These are phyloP conservation scores for Eupithecia abbreviata DNA, from an alignment of 2,888 invertebrate genomes.

Conservation along the genomic window DNA sequence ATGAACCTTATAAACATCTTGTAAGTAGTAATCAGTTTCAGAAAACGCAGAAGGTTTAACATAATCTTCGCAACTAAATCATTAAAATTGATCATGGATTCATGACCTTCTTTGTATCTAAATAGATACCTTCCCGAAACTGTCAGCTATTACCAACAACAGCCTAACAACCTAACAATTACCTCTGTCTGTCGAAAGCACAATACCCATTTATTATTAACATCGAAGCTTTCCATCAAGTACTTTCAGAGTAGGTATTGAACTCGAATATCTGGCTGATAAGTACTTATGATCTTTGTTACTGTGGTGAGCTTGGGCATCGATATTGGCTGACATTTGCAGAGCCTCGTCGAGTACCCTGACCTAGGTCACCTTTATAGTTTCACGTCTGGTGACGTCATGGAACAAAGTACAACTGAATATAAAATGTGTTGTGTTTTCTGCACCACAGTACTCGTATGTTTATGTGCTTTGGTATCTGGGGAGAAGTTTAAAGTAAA, in stretches of 20 bases:
- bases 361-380: slow-evolving; percentile 42
- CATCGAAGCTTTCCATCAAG: not conserved
- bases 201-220: slow-evolving; percentile 10
- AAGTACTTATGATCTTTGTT: slow-evolving; percentile 3
- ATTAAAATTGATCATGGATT: not conserved
- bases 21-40: not conserved
- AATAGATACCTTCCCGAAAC: not conserved
- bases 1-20: not conserved
- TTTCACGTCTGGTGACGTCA: slow-evolving; percentile 35
- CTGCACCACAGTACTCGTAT: not conserved
- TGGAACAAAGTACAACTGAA: not conserved
- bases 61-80: not conserved
- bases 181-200: not conserved
- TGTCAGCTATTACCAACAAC: not conserved
- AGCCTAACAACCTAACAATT: not conserved
- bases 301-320: not conserved
- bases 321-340: slow-evolving; percentile 22
- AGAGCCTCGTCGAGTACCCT: slow-evolving; percentile 18
- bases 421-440: slow-evolving; percentile 10
- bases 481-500: slow-evolving; percentile 5
- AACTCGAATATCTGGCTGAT: not conserved
- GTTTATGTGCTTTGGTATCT: not conserved
- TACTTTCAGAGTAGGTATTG: not conserved
- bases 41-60: too few species aligned
- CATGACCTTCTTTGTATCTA: not conserved